Percentiles rank a stretch among this genome's conserved stretches.
Evolutionary conservation across 2,888 invertebrate species (phyloP).

Genomic region (Onchidella celtica): DNA sequence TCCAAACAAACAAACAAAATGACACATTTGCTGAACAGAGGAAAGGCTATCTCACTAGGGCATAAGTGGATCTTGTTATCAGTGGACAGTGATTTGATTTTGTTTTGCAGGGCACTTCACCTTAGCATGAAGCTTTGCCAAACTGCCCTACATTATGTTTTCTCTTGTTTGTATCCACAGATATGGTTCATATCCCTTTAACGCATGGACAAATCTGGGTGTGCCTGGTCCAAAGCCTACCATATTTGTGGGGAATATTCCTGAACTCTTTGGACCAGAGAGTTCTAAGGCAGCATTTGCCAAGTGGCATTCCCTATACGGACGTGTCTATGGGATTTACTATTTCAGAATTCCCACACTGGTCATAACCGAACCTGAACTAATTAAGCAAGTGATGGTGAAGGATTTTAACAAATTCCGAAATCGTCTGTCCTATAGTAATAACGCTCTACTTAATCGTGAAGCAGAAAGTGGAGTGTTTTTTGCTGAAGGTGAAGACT

Average conservation of each 20-base stretch:
- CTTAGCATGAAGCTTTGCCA: too few relatives aligned
- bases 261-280: conserved; percentile 11
- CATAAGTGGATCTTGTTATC: too few relatives aligned
- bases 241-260: conserved; percentile 46
- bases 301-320: conserved; percentile 47
- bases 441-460: background rate
- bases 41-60: too few relatives aligned
- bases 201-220: conserved; percentile 36
- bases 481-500: conserved; percentile 18
- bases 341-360: conserved; percentile 44
- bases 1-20: too few relatives aligned
- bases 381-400: conserved; percentile 59
- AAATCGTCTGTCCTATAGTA: conserved; percentile 50
- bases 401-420: conserved; percentile 61
- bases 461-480: conserved; percentile 18
- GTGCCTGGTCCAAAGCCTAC: conserved; percentile 41
- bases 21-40: too few relatives aligned
- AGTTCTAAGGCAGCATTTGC: conserved; percentile 19
- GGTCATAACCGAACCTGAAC: conserved; percentile 54
- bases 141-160: too few relatives aligned
- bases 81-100: too few relatives aligned
- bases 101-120: too few relatives aligned
- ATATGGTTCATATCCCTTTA: conserved; percentile 21
- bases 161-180: background rate
- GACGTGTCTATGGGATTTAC: conserved; percentile 41